Conservation (phyloP, 1,140 invertebrate genomes). For the Drosophila albomicans region DNA sequence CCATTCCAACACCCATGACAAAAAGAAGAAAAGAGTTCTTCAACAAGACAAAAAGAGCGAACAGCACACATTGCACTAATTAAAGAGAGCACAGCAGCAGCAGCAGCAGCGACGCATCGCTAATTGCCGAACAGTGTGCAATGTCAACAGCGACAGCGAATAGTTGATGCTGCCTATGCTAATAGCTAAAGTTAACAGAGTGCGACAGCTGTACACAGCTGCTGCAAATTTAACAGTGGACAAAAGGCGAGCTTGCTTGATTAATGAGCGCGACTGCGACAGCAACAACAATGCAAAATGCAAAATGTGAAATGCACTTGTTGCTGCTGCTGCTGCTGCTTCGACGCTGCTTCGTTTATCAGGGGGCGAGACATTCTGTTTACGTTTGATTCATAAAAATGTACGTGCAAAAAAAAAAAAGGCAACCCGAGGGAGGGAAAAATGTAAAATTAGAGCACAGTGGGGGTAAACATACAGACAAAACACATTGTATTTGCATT, state of each 20-base stretch:
- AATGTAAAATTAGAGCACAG: constrained; percentile 41
- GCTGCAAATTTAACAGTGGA: background rate
- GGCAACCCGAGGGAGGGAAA: constrained; percentile 15
- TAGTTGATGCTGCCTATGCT: background rate
- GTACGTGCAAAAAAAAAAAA: constrained; percentile 35
- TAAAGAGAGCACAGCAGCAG: constrained; percentile 1
- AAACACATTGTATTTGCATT: background rate
- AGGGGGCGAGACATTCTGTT: constrained; percentile 29
- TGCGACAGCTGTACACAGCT: background rate
- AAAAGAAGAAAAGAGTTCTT: too few relatives aligned
- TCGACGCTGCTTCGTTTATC: background rate
- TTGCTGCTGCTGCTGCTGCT: constrained; percentile 36
- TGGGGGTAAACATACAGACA: background rate
- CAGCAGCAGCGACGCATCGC: background rate
- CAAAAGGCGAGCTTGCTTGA: background rate
- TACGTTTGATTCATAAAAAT: constrained; percentile 35
- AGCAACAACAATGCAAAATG: background rate
- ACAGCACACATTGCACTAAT: background rate
- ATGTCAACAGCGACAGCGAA: background rate
- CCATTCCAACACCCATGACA: constrained; percentile 2
- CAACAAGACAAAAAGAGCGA: background rate
- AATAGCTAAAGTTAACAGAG: background rate
- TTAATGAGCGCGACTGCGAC: background rate
- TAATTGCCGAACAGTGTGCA: background rate
- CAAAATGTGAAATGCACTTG: constrained; percentile 38